These are phyloP conservation scores for Ctenomys sociabilis DNA, from an alignment of 2,113 vertebrate genomes.

Conservation along the genomic window DNA sequence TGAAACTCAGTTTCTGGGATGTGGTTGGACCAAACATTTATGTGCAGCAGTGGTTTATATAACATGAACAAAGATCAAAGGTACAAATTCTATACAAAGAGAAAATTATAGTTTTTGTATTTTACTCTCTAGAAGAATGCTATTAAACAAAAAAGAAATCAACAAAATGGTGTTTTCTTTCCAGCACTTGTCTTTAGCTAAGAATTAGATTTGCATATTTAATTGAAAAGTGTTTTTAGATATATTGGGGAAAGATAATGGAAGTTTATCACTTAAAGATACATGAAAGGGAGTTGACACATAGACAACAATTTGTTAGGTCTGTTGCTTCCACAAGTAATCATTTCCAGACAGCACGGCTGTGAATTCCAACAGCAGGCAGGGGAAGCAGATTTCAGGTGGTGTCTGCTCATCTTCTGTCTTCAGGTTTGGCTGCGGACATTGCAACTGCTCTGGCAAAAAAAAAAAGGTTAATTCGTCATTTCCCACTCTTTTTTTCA, in stretches of 20 bases:
- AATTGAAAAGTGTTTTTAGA: conserved; percentile 58
- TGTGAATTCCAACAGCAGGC: conserved; percentile 50
- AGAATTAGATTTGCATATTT: conserved; percentile 44
- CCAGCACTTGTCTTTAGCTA: conserved; percentile 58
- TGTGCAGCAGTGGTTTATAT: background rate
- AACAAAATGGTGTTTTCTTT: background rate
- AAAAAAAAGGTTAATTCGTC: conserved; percentile 42
- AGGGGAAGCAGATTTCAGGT: conserved; percentile 58
- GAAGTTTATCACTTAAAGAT: conserved; percentile 67
- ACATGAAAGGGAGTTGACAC: conserved; percentile 63
- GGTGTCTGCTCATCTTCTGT: conserved; percentile 59
- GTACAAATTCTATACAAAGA: background rate
- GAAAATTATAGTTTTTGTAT: background rate
- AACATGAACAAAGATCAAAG: background rate
- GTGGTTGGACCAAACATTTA: background rate
- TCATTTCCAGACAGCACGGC: conserved; percentile 72
- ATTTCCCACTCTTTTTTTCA: conserved; percentile 62
- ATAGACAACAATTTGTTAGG: conserved; percentile 64
- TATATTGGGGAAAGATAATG: conserved; percentile 64
- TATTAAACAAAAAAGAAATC: background rate
- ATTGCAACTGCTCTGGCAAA: conserved; percentile 27
- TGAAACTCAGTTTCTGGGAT: background rate
- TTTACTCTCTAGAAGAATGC: background rate
- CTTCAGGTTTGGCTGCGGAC: conserved; percentile 9
- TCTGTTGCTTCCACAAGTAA: conserved; percentile 61